Base-by-base conservation (phyloP, 1,140 invertebrate genomes). In the Ooceraea biroi region DNA sequence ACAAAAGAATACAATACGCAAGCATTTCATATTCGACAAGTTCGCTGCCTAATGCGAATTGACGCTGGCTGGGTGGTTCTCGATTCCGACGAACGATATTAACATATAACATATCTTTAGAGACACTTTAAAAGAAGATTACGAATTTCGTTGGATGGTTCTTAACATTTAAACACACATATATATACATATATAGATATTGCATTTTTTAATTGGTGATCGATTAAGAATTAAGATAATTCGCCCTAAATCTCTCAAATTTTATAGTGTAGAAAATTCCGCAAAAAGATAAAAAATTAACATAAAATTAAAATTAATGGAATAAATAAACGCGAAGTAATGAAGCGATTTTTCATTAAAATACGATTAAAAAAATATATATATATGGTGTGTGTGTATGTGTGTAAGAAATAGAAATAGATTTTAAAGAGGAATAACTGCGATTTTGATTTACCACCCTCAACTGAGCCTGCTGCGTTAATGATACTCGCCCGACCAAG, bases 1-100 rank as follows among this genome's bases (percentile, higher is more conserved):
- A 12, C 12, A 65, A 71, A 87, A 68, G 60, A n/a, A 68, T 22
- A 44, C 27, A 86, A 44, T 55, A 41, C 52, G 68, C 30, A 68
- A 71, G 57, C 58, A 44, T n/a, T n/a, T n/a, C n/a, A 66, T 19
- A 58, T 73, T 58, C 25, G 14, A 52, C 14, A 14, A 30, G 46
- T 69, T 69, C 22, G 22, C 76, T 30, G 74, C 22, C 19, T 69
- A 27, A 30, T 77, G 22, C 36, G 61, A 52, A 36, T 55, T 22
- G 48, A 27, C 22, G 63, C 74, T 25, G 36, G 12, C 19, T 22
- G 36, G 22, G 44, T 30, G 36, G 8, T 27, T 46, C 57, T 12
- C 11, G 22, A 5, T 44, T 27, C 41, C 41, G 63, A 41, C 10
- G 17, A 36, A 27, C 60, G 14, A 41, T 36, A 57, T 69, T 60